Base-by-base conservation (phyloP, 1,140 invertebrate genomes). In the Drosophila mauritiana region DNA sequence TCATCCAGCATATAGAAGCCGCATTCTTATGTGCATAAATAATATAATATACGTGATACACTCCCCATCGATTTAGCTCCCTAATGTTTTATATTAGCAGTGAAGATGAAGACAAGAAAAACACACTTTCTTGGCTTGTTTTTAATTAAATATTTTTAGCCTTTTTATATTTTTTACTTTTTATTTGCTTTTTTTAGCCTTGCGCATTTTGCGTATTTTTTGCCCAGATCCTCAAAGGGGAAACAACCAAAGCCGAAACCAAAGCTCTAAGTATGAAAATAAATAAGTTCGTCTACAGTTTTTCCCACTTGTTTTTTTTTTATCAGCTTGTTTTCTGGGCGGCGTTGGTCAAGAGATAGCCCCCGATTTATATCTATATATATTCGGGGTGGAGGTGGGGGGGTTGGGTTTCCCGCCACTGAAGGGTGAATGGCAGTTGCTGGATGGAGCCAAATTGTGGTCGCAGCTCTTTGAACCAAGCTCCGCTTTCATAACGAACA, bases 221-320 rank as follows among this genome's bases (percentile, higher is more conserved):
- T 20, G 2, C 17, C 7, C 49, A 45, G 65, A 55, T 67, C 40
- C 40, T 68, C 65, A 68, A 68, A 68, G 59, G 27, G 34, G 39
- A 67, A 37, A 42, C 36, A 59, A 51, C 57, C 53, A 62, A 67
- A 77, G 61, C 57, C 57, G 51, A 67, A 63, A 67, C 67, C 79
- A 67, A 67, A 67, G 79, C 73, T 81, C 52, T 78, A 84, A 82
- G 69, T 82, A 82, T 83, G 63, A 82, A 79, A 83, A 79, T 82
- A 82, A 83, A 82, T 82, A 82, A 82, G 58, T 78, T 82, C 40
- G 56, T 56, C 73, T 67, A 31, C 63, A 76, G 62, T 63, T 75
- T 59, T 65, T 43, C 22, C 20, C 13, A 5, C 13, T 20, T 22
- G 10, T 22, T 22, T 36, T 48, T 25, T 46, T 25, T 36, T 34